Evolutionary conservation across 2,797 vertebrate species (phyloP).

Genomic region (Phalloptychus januarius): DNA sequence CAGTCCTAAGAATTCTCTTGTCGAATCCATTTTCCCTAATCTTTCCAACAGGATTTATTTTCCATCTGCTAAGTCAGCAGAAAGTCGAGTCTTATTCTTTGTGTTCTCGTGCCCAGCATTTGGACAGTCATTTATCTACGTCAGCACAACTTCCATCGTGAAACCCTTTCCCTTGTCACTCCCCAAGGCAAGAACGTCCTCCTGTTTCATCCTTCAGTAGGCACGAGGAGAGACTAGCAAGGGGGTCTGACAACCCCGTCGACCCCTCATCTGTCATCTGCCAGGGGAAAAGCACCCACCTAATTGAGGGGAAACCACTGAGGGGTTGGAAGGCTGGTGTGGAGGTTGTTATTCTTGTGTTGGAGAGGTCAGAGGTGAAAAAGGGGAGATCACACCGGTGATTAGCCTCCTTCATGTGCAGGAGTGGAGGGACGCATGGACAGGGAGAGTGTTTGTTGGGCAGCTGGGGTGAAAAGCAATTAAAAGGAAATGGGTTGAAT

Average conservation of each 20-base stretch:
- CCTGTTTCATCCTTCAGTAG: conserved; percentile 63
- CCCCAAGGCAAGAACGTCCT: conserved; percentile 54
- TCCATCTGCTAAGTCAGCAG: conserved; percentile 30
- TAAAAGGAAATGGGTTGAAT: conserved; percentile 34
- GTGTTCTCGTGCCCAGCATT: conserved; percentile 34
- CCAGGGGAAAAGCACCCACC: conserved; percentile 71
- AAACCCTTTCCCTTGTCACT: conserved; percentile 48
- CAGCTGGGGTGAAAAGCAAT: conserved; percentile 67
- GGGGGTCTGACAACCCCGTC: conserved; percentile 72
- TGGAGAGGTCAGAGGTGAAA: conserved; percentile 74
- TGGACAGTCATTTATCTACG: conserved; percentile 63
- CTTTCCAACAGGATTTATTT: conserved; percentile 34
- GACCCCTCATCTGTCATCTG: conserved; percentile 82
- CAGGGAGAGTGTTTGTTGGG: conserved; percentile 29
- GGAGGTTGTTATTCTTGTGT: conserved; percentile 80
- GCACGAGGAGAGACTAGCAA: conserved; percentile 65
- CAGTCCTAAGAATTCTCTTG: conserved; percentile 6
- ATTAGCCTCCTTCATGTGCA: conserved; percentile 75
- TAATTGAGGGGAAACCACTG: conserved; percentile 68
- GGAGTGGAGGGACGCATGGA: conserved; percentile 43
- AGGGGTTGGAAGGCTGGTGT: conserved; percentile 56
- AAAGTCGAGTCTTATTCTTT: not conserved
- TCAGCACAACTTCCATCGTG: conserved; percentile 56
- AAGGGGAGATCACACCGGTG: conserved; percentile 74
- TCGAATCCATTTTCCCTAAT: conserved; percentile 20